Conservation (phyloP, 2,888 invertebrate genomes). For the Hesperia comma region DNA sequence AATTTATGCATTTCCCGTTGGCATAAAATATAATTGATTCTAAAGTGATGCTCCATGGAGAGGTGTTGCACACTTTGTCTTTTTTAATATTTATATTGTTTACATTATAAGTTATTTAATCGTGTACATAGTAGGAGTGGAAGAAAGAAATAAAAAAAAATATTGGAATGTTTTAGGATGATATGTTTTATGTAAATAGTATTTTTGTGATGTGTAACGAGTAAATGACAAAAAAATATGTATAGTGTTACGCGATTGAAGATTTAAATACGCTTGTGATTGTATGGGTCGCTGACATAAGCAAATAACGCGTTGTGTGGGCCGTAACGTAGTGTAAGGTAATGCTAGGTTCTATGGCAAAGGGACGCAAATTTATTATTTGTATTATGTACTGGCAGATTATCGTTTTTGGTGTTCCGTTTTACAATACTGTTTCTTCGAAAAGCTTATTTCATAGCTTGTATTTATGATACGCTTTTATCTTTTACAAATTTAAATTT, state of each 20-base stretch:
- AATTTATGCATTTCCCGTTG: constrained; percentile 26
- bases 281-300: constrained; percentile 20
- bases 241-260: constrained; percentile 39
- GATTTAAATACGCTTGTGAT: constrained; percentile 31
- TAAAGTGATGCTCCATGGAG: constrained; percentile 51
- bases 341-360: constrained; percentile 10
- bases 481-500: too few relatives aligned
- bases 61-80: constrained; percentile 57
- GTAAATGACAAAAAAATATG: constrained; percentile 74
- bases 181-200: constrained; percentile 73
- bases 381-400: constrained; percentile 19
- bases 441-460: too few relatives aligned
- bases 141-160: constrained; percentile 59
- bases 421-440: not conserved
- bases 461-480: not conserved
- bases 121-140: constrained; percentile 75
- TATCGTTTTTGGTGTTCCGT: not conserved
- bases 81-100: constrained; percentile 79
- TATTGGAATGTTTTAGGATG: constrained; percentile 70
- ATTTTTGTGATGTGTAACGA: constrained; percentile 73
- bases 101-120: constrained; percentile 79
- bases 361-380: not conserved
- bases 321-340: constrained; percentile 7
- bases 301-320: constrained; percentile 28
- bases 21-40: constrained; percentile 36